phyloP scores from a whole-genome alignment of 2,113 vertebrate genomes.

The Ailuropoda melanoleuca region DNA sequence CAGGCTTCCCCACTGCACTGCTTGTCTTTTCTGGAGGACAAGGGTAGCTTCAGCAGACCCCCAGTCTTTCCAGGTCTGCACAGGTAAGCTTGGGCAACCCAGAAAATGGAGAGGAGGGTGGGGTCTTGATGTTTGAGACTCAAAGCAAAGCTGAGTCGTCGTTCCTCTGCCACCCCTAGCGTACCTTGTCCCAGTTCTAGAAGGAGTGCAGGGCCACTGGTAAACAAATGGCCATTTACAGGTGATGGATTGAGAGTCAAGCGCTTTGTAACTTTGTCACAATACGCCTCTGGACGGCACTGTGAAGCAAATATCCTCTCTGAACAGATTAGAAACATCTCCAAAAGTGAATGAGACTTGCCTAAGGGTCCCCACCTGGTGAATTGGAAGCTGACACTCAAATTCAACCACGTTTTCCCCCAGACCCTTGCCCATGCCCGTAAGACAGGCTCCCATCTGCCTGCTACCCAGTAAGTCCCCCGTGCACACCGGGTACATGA shows the following conservation, averaged over 20 bases:
- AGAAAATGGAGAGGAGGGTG: accelerated
- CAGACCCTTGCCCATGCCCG: neutral
- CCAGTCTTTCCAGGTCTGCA: accelerated
- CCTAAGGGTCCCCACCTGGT: too few relatives aligned
- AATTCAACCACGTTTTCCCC: neutral
- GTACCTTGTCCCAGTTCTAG: neutral
- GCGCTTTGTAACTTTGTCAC: neutral
- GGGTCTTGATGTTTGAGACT: neutral
- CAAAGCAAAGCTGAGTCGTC: neutral
- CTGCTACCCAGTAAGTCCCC: accelerated
- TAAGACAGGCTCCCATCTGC: neutral
- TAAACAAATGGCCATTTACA: accelerated
- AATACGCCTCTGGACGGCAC: accelerated
- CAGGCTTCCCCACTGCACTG: accelerated
- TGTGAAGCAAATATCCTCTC: accelerated
- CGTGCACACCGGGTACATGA: accelerated
- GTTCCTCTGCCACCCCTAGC: neutral
- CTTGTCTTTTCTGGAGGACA: accelerated
- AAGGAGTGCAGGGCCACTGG: accelerated
- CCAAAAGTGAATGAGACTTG: neutral
- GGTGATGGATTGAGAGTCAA: neutral
- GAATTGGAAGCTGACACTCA: neutral
- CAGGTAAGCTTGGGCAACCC: accelerated
- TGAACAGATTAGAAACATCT: neutral
- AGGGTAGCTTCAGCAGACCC: accelerated